Conservation (phyloP, 2,888 invertebrate genomes). For the Helleia helle region DNA sequence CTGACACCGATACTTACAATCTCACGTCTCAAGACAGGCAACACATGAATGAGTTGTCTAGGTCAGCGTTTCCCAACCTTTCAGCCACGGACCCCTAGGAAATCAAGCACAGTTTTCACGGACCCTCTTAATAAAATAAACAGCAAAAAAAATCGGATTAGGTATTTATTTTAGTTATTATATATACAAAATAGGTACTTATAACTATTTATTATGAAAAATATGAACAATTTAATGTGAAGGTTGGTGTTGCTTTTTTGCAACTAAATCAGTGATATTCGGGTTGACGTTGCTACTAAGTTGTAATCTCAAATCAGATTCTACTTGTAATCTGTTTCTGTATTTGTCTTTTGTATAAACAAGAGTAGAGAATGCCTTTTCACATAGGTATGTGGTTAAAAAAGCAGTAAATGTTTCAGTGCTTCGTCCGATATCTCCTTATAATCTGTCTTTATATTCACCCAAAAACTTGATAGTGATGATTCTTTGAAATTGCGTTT, state of each 20-base stretch:
- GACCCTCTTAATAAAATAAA: neutral
- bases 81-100: constrained; percentile 4
- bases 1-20: no score
- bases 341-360: constrained; percentile 13
- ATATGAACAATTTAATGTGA: constrained; percentile 2
- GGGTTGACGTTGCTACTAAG: constrained; percentile 15
- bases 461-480: constrained; percentile 6
- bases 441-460: constrained; percentile 6
- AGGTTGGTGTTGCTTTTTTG: no score
- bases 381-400: constrained; percentile 5
- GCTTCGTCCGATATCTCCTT: constrained; percentile 8
- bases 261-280: constrained; percentile 14
- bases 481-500: neutral
- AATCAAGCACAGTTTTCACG: constrained; percentile 7
- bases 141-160: neutral
- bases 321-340: constrained; percentile 14
- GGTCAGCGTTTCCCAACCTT: constrained; percentile 4
- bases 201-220: constrained; percentile 2
- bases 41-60: no score
- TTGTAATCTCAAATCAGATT: constrained; percentile 15
- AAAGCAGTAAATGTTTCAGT: constrained; percentile 6
- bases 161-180: neutral
- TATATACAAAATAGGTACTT: neutral
- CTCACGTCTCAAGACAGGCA: no score
- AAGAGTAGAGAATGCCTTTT: constrained; percentile 9